Percentiles rank a stretch among this genome's conserved stretches.
These are phyloP conservation scores for Chromoteleia sp. DNA, from an alignment of 2,888 invertebrate genomes.

Conservation along the genomic window DNA sequence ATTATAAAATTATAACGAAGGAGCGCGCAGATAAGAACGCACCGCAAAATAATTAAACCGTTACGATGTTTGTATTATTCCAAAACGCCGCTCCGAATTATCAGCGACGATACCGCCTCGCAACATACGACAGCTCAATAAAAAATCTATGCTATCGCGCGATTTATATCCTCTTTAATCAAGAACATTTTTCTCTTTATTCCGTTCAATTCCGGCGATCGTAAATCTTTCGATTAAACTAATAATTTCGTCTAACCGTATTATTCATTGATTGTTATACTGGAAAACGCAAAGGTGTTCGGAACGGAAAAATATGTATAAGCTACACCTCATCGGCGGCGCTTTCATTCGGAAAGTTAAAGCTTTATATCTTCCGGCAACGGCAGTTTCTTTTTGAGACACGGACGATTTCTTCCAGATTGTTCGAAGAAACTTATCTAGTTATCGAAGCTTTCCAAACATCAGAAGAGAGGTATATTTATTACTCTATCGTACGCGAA, in stretches of 20 bases:
- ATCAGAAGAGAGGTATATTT: constrained; percentile 60
- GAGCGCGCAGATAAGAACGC: constrained; percentile 58
- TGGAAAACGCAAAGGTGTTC: constrained; percentile 32
- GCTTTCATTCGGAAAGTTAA: constrained; percentile 67
- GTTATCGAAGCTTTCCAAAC: constrained; percentile 67
- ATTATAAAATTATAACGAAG: constrained; percentile 68
- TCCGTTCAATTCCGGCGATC: constrained; percentile 4
- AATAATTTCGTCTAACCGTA: constrained; percentile 45
- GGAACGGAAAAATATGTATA: constrained; percentile 63
- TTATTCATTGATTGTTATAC: constrained; percentile 35
- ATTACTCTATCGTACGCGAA: constrained; percentile 60
- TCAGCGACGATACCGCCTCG: constrained; percentile 45
- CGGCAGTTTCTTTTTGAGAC: constrained; percentile 67
- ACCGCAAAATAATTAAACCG: constrained; percentile 65
- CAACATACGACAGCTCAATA: constrained; percentile 55
- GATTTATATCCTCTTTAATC: constrained; percentile 47
- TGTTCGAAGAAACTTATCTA: constrained; percentile 69
- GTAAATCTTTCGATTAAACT: constrained; percentile 38
- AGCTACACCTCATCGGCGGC: constrained; percentile 64
- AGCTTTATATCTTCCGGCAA: constrained; percentile 69
- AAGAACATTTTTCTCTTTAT: constrained; percentile 2
- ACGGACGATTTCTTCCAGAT: constrained; percentile 68
- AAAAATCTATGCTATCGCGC: constrained; percentile 37
- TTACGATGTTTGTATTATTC: constrained; percentile 39
- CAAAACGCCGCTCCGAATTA: constrained; percentile 40